Evolutionary conservation across 2,113 vertebrate genomes (phyloP).

Genomic region (Helogale parvula): DNA sequence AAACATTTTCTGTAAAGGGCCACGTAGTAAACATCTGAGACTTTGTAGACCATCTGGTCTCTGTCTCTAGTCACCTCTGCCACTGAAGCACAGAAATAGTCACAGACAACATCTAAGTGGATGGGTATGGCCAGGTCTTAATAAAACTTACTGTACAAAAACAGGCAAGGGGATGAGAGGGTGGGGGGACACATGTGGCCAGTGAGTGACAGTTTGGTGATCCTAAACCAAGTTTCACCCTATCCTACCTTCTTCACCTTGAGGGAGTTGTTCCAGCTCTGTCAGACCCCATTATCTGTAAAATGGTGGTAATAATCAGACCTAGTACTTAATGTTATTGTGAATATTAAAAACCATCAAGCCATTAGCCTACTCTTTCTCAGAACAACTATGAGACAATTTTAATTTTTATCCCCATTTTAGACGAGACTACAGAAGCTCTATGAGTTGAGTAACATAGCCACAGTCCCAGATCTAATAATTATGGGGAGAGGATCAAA

Average conservation of each 20-base stretch:
- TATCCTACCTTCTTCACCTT: not conserved
- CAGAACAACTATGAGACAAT: not conserved
- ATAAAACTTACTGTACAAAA: conserved; percentile 21
- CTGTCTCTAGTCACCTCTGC: not conserved
- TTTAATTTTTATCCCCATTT: not conserved
- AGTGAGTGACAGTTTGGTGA: not conserved
- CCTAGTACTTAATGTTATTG: not conserved
- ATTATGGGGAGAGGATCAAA: not conserved
- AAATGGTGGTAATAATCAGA: not conserved
- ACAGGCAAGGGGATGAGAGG: not conserved
- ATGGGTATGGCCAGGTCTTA: not conserved
- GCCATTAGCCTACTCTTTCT: not conserved
- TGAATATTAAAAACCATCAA: not conserved
- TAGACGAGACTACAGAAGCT: conserved; percentile 34
- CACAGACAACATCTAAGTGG: not conserved
- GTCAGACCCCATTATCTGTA: not conserved
- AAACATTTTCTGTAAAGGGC: not conserved
- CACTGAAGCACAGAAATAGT: not conserved
- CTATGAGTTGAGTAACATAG: not conserved
- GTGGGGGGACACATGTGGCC: not conserved
- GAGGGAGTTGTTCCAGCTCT: not conserved
- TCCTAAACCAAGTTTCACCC: not conserved
- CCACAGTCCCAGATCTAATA: not conserved
- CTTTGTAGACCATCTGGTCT: not conserved
- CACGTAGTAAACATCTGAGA: not conserved